Evolutionary conservation across 2,113 vertebrate genomes (phyloP).

Genomic region (Narcine bancroftii): DNA sequence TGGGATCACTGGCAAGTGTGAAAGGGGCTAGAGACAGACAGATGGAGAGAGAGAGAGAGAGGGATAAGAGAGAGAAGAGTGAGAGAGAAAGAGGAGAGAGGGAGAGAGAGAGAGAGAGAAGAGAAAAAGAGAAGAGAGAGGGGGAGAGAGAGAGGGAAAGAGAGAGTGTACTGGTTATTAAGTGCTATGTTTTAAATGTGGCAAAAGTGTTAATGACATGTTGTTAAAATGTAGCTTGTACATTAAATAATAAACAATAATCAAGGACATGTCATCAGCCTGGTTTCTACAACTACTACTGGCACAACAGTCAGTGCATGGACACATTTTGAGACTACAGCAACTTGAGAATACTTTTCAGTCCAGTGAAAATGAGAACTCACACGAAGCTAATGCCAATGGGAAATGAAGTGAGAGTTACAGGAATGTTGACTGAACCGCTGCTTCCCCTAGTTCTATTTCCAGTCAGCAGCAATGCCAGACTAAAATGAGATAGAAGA

Average conservation of each 20-base stretch:
- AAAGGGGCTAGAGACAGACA: too few species aligned
- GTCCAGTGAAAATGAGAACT: neutral
- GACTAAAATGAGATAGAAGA: neutral
- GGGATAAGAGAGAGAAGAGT: too few species aligned
- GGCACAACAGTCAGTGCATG: too few species aligned
- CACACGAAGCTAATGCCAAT: neutral
- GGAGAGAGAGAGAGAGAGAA: too few species aligned
- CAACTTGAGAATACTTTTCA: neutral
- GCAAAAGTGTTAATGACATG: neutral
- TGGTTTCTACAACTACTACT: too few species aligned
- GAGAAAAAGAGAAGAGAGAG: too few species aligned
- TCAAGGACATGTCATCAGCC: too few species aligned
- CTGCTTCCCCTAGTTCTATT: neutral
- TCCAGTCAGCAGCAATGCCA: neutral
- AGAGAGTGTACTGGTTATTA: neutral
- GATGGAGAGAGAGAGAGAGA: too few species aligned
- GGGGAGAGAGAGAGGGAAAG: too few species aligned
- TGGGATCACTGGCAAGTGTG: too few species aligned
- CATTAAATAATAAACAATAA: too few species aligned
- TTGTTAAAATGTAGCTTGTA: neutral
- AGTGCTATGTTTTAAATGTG: neutral
- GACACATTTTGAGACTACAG: neutral
- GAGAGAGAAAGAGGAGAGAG: too few species aligned
- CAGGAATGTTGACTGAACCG: neutral
- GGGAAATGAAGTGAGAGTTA: neutral